phyloP scores from a whole-genome alignment of 2,113 vertebrate species.

The Emydocephalus ijimae region DNA sequence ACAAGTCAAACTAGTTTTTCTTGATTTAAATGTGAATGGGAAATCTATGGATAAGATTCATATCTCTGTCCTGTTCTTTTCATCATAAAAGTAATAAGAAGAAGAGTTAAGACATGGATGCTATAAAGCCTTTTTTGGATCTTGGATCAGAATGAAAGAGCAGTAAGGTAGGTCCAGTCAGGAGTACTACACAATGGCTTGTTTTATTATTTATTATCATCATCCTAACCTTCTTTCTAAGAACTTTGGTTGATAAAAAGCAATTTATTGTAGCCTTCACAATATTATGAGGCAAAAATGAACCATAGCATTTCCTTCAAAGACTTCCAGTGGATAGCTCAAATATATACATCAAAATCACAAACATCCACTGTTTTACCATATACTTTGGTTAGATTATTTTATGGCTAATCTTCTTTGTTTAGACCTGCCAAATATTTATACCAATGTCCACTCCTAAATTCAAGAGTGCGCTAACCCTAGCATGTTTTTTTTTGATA shows the following conservation, averaged over 20 bases:
- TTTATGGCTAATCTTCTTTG: background rate
- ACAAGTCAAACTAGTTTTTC: conserved; percentile 7
- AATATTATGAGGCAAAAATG: background rate
- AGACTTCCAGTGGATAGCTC: conserved; percentile 3
- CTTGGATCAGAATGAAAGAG: background rate
- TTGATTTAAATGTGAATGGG: background rate
- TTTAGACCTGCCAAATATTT: background rate
- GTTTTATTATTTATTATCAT: background rate
- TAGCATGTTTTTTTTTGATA: too few species aligned
- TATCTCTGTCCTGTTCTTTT: background rate
- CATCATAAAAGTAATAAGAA: background rate
- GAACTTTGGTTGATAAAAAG: background rate
- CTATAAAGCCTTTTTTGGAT: background rate
- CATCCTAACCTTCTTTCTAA: background rate
- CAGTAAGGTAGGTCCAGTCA: background rate
- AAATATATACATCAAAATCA: background rate
- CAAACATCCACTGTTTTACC: background rate
- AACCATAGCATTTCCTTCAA: background rate
- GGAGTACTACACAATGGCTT: background rate
- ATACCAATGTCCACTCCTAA: background rate
- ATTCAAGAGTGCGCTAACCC: background rate
- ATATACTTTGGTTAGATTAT: background rate
- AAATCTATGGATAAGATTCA: background rate
- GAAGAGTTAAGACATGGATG: background rate
- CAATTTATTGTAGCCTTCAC: background rate